Base-by-base conservation (phyloP, 2,113 vertebrate genomes). In the Microcebus griseorufus region DNA sequence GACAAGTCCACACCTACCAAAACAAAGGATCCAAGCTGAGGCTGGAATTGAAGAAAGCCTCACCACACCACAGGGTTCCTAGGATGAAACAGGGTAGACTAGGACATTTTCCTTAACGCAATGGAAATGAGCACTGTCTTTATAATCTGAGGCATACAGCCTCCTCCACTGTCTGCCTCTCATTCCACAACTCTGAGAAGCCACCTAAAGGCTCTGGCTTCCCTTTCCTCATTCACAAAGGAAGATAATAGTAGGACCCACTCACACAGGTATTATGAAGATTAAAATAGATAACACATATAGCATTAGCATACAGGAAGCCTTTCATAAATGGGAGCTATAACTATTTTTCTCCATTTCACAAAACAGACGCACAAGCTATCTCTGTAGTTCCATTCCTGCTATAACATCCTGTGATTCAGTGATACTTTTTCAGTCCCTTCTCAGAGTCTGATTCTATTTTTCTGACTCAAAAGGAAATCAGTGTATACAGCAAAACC, bases 331-430 rank as follows among this genome's bases (percentile, higher is more conserved):
- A 37, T 0, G 8, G 11, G 16, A 88, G 37, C 60, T 6, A 13
- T 18, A 25, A 3, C 1, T 64, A 2, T 17, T 75, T 23, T 34
- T 64, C 37, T 34, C 39, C 12, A 32, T 32, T 45, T 51, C 48
- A 34, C 32, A 32, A 29, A 17, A 64, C 45, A 42, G 9, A 0
- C 7, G 34, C 2, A n/a, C 29, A 29, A 1, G 5, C 32, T 25
- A 13, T 14, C 25, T 73, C n/a, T n/a, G 32, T 55, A 73, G 79
- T 39, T n/a, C 37, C 42, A 29, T 13, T n/a, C 23, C 51, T 45
- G 25, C 73, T 29, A 4, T 17, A 13, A 78, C 3, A 39, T 18
- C 12, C 45, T 6, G 16, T 18, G n/a, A 37, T 0, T 45, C 55
- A 27, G 11, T 18, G 62, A 55, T 20, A 53, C 8, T 53, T 82